Evolutionary conservation across 2,888 invertebrate species (phyloP).

Genomic region (Amiota communis): DNA sequence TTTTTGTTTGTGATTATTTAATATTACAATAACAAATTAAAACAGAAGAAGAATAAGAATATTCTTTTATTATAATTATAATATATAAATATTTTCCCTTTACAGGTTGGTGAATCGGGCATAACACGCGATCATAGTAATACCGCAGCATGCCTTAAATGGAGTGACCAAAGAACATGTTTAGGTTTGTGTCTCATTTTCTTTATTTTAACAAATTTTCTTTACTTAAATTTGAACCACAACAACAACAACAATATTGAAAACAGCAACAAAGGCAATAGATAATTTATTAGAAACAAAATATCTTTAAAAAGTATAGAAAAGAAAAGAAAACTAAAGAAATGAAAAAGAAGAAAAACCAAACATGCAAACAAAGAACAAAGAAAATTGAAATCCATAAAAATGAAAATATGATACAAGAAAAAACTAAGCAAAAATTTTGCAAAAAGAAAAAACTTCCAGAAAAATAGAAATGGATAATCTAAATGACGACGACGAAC

Average conservation of each 20-base stretch:
- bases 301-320: conserved; percentile 35
- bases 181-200: conserved; percentile 73
- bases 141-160: conserved; percentile 70
- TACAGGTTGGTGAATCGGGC: conserved; percentile 71
- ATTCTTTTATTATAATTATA: neutral
- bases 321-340: conserved; percentile 30
- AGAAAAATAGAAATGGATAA: conserved; percentile 31
- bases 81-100: conserved; percentile 19
- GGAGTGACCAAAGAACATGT: conserved; percentile 71
- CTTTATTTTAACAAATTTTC: conserved; percentile 59
- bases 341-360: neutral
- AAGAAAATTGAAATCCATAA: conserved; percentile 36
- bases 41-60: neutral
- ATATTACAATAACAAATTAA: neutral
- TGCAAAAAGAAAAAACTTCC: conserved; percentile 31
- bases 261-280: conserved; percentile 61
- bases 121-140: conserved; percentile 69
- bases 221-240: conserved; percentile 59
- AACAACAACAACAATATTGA: conserved; percentile 60
- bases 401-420: conserved; percentile 32
- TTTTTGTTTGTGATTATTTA: neutral
- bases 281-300: conserved; percentile 60
- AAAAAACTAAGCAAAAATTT: conserved; percentile 43
- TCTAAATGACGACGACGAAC: conserved; percentile 29
- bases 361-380: conserved; percentile 36